Evolutionary conservation across 2,797 vertebrate genomes (phyloP).

Genomic region (Neomorphus geoffroyi): DNA sequence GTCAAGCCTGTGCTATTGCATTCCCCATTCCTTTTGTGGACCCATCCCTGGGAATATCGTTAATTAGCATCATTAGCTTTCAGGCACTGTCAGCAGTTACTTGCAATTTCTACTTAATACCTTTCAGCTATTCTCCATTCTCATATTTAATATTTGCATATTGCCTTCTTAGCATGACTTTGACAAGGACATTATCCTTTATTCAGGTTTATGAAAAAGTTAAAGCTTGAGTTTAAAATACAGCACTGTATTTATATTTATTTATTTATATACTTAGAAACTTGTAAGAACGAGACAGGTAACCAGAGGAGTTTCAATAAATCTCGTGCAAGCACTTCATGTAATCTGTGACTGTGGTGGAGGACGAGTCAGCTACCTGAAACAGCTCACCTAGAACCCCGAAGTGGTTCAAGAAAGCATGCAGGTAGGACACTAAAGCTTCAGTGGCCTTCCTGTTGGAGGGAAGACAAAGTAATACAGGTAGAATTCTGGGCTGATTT

Average conservation of each 20-base stretch:
- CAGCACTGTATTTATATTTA: not conserved
- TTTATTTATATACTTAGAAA: no score
- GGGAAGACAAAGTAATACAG: not conserved
- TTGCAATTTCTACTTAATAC: slow-evolving; percentile 63
- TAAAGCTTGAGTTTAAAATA: slow-evolving; percentile 25
- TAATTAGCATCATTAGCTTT: slow-evolving; percentile 75
- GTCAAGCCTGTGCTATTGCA: not conserved
- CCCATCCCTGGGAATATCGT: slow-evolving; percentile 41
- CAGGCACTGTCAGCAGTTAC: slow-evolving; percentile 63
- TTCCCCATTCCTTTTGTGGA: not conserved
- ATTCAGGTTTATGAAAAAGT: slow-evolving; percentile 10
- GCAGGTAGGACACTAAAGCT: not conserved
- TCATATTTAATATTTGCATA: slow-evolving; percentile 64
- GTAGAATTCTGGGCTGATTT: not conserved
- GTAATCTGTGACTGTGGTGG: not conserved
- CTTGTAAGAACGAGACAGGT: not conserved
- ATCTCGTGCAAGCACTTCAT: not conserved
- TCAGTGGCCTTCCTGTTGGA: not conserved
- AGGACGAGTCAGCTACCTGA: not conserved
- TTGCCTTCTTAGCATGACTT: slow-evolving; percentile 39
- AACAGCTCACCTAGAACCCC: not conserved
- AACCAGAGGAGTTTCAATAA: not conserved
- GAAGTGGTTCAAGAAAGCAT: not conserved
- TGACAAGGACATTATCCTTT: slow-evolving; percentile 48
- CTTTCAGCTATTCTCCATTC: slow-evolving; percentile 62